phyloP scores from a whole-genome alignment of 2,113 vertebrate genomes.

The Octodon degus region DNA sequence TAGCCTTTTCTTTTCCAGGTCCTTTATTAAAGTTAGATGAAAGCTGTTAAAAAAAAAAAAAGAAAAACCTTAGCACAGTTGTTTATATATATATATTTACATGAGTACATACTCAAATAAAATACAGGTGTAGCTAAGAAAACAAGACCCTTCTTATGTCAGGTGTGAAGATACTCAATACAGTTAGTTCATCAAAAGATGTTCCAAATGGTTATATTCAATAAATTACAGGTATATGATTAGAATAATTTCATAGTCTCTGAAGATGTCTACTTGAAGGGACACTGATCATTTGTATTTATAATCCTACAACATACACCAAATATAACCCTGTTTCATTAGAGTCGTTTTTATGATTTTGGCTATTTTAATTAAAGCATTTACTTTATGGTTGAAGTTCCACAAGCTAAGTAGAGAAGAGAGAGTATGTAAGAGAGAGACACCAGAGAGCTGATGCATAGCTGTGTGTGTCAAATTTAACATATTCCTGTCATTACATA shows the following conservation, averaged over 20 bases:
- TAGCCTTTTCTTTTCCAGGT: constrained; percentile 57
- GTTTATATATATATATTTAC: accelerated
- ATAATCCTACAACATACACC: accelerated
- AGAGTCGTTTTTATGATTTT: background rate
- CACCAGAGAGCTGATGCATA: accelerated
- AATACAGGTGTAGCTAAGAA: background rate
- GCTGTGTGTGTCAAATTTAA: background rate
- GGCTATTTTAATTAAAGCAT: background rate
- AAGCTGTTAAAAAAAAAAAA: constrained; percentile 10
- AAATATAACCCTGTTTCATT: background rate
- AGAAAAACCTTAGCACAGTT: background rate
- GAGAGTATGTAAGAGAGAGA: too few relatives aligned
- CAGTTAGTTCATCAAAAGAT: background rate
- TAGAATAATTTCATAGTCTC: background rate
- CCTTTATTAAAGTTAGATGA: constrained; percentile 51
- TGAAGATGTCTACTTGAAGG: background rate
- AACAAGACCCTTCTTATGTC: background rate
- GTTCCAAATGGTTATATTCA: background rate
- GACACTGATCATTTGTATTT: accelerated
- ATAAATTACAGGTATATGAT: background rate
- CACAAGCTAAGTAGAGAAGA: background rate
- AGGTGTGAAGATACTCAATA: background rate
- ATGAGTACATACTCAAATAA: accelerated
- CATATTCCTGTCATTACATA: background rate
- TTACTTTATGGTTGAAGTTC: background rate